A percentile compares a stretch with the other conserved stretches of the same genome.
Conservation (phyloP, 2,888 invertebrate species). For the Myathropa florea region DNA sequence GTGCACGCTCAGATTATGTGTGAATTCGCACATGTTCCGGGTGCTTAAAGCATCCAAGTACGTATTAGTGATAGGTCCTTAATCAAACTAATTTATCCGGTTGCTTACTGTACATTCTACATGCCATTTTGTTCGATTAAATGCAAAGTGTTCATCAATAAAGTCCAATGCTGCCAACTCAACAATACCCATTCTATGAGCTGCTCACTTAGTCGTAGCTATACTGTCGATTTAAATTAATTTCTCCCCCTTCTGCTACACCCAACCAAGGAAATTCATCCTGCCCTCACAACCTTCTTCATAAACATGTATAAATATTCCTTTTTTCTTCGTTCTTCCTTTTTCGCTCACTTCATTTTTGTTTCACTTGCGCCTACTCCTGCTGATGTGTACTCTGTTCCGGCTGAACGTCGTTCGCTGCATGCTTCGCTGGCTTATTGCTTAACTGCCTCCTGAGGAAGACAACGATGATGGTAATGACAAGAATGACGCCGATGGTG, state of each 20-base stretch:
- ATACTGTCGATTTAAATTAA: neutral
- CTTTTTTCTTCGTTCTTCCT: neutral
- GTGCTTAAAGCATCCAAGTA: no score
- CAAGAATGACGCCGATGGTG: neutral
- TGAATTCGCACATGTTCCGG: no score
- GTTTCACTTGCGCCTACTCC: neutral
- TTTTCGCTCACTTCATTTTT: neutral
- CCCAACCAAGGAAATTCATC: neutral
- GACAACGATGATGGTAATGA: neutral
- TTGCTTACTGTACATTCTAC: no score
- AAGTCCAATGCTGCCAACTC: neutral
- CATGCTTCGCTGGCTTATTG: constrained; percentile 13
- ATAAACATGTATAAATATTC: neutral
- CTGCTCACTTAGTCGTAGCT: neutral
- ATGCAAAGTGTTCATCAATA: no score
- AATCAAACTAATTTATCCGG: no score
- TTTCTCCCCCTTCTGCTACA: neutral
- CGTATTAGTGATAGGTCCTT: no score
- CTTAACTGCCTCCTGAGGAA: neutral
- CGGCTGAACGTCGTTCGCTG: neutral
- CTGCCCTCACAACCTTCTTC: neutral
- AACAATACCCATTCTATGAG: no score
- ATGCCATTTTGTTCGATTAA: no score
- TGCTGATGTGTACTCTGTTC: neutral
- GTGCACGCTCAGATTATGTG: no score